phyloP scores from a whole-genome alignment of 1,140 invertebrate genomes.

The Platorchestia sp. region DNA sequence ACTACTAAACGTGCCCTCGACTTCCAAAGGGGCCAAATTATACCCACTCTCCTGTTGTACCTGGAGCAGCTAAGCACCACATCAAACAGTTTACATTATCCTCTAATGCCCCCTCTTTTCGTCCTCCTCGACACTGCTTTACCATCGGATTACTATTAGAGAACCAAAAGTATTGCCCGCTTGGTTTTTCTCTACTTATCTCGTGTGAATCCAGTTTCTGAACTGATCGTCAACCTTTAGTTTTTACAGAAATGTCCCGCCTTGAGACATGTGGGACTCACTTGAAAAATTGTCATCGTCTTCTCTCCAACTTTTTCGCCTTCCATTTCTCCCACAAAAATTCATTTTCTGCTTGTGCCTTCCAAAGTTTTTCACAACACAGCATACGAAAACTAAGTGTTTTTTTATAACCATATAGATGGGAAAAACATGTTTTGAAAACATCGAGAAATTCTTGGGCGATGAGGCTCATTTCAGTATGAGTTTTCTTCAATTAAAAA shows the following conservation, averaged over 20 bases:
- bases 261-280: background rate
- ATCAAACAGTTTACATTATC: background rate
- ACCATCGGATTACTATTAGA: background rate
- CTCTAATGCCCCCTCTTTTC: background rate
- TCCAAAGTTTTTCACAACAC: background rate
- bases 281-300: background rate
- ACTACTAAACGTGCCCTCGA: background rate
- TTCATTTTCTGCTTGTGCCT: background rate
- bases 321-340: background rate
- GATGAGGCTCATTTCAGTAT: background rate
- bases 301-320: background rate
- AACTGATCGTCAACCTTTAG: background rate
- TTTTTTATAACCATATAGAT: too few species aligned
- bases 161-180: background rate
- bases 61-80: background rate
- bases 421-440: too few species aligned
- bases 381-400: background rate
- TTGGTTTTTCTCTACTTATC: background rate
- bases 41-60: background rate
- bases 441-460: too few species aligned
- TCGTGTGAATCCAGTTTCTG: background rate
- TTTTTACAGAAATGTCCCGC: background rate
- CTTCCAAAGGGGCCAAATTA: background rate
- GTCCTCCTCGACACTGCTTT: background rate
- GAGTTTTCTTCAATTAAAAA: background rate